Percentiles rank a stretch among this genome's conserved stretches.
phyloP scores from a whole-genome alignment of 2,797 vertebrate genomes.

The Chanos chanos region DNA sequence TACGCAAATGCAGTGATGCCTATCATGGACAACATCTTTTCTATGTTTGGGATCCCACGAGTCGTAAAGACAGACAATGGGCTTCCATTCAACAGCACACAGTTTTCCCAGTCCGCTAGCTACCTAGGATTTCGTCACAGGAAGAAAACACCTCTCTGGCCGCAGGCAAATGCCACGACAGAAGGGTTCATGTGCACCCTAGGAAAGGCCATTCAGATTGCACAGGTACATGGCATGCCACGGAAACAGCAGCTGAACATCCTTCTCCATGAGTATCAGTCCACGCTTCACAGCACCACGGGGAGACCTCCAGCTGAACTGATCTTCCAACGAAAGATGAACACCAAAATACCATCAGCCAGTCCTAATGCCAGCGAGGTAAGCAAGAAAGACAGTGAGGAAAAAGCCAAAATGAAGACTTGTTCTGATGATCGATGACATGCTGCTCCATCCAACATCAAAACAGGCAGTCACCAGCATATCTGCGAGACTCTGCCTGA shows the following conservation, averaged over 20 bases:
- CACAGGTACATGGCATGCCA: background rate
- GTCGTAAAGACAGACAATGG: background rate
- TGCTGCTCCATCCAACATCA: background rate
- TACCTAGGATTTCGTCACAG: constrained; percentile 1
- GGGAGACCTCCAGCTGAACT: background rate
- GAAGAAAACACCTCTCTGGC: constrained; percentile 4
- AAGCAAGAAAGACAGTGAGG: background rate
- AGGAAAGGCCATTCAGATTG: background rate
- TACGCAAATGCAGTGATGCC: constrained; percentile 1
- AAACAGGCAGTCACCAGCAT: too few relatives aligned
- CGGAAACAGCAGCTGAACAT: background rate
- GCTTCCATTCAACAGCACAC: background rate
- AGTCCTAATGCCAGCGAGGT: background rate
- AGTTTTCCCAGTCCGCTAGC: background rate
- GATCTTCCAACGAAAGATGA: background rate
- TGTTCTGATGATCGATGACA: background rate
- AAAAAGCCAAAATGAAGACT: constrained; percentile 28
- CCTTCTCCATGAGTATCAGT: background rate
- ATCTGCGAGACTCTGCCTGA: too few relatives aligned
- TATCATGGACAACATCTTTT: background rate
- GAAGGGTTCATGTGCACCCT: background rate
- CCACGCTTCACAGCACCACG: constrained; percentile 3
- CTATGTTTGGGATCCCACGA: background rate
- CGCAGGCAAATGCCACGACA: background rate
- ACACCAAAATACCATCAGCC: background rate